Base-by-base conservation (phyloP, 1,140 invertebrate genomes). In the Chlorops oryzae region DNA sequence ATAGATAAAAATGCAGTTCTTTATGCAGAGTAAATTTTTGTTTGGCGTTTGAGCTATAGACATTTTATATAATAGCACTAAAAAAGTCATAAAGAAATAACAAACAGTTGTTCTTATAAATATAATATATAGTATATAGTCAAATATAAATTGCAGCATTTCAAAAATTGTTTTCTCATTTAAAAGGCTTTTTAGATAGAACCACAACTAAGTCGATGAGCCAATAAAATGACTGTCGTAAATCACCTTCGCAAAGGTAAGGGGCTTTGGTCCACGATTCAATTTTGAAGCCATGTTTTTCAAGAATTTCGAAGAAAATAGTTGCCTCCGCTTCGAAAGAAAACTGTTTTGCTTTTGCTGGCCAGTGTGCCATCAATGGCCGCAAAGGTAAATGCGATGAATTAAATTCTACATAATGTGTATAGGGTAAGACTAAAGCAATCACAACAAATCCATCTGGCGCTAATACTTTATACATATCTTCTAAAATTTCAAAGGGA, bases 181-280 rank as follows among this genome's bases (percentile, higher is more conserved):
- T 18, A 38, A 38, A 51, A 34, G 37, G 24, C 20, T 61, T 69
- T 48, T 72, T 72, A 12, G 70, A 72, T 50, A 84, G 62, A 27
- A 85, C 74, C 63, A 96, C 90, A 15, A 96, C 71, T n/a, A 83
- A 81, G 74, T 96, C 92, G 56, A 87, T 79, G n/a, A 96, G 73
- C 75, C 87, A 88, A 72, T 93, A 96, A 66, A 86, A 94, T 4
- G 88, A 83, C 65, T 92, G 87, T 45, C 83, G 77, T 2, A 94
- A 66, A 66, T 96, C 90, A 2, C 92, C 92, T 74, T 96, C 91
- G 73, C 91, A 96, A 12, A 96, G 72, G 73, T 96, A 96, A 7
- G 92, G 92, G 13, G 94, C 73, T 70, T 86, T 81, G n/a, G 87
- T 86, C 86, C 91, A 95, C 2, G 76, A 74, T 17, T 84, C 73